A percentile compares a stretch with the other conserved stretches of the same genome.
Evolutionary conservation across 1,140 invertebrate genomes (phyloP).

Genomic region (Muscidifurax raptorellus): DNA sequence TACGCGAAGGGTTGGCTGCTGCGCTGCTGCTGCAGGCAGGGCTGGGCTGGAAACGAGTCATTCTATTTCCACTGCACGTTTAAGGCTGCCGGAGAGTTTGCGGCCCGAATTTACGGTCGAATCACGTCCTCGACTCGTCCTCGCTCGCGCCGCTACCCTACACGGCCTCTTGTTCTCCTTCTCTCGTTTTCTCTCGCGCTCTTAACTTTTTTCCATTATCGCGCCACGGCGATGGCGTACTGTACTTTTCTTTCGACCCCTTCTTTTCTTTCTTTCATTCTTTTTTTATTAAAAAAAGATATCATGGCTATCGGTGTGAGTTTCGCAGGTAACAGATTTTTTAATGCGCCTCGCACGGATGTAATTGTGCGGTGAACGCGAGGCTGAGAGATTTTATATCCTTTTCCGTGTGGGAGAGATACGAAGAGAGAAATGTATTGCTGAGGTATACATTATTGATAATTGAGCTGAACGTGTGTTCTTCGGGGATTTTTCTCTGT

Average conservation of each 20-base stretch:
- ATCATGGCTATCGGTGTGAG: background rate
- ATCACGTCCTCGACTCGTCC: conserved; percentile 49
- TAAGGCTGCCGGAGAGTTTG: conserved; percentile 50
- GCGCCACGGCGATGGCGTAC: background rate
- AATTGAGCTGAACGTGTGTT: no score
- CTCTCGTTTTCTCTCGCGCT: conserved; percentile 9
- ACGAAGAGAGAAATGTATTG: no score
- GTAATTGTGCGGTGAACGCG: background rate
- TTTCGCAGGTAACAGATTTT: conserved; percentile 37
- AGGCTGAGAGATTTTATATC: background rate
- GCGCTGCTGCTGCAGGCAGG: background rate
- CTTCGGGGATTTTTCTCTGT: no score
- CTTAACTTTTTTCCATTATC: conserved; percentile 52
- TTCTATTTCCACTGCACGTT: conserved; percentile 55
- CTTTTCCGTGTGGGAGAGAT: no score
- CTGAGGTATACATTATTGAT: background rate
- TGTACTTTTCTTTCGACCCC: background rate
- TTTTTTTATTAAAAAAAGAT: conserved; percentile 13
- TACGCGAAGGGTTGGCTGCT: conserved; percentile 13
- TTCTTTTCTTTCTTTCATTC: background rate
- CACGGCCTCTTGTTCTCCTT: conserved; percentile 7
- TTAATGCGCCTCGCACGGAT: background rate
- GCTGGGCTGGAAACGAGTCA: conserved; percentile 41
- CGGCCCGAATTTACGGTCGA: conserved; percentile 50
- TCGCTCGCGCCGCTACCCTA: background rate